Percentiles rank a stretch among this genome's conserved stretches.
Evolutionary conservation across 2,113 vertebrate species (phyloP).

Genomic region (Alectura lathami): DNA sequence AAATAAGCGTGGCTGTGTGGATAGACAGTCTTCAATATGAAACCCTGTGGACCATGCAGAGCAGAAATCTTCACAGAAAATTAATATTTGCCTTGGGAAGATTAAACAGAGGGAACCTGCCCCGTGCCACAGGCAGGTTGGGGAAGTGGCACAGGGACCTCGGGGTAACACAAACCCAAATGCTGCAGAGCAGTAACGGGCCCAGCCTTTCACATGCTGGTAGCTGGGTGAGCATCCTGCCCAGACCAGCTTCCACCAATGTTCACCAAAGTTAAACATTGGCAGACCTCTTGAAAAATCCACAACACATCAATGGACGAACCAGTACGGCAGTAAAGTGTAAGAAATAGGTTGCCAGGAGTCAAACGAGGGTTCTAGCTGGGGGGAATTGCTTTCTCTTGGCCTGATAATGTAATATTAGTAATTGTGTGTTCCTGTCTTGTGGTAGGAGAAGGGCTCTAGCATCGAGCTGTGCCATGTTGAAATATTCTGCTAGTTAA

Average conservation of each 20-base stretch:
- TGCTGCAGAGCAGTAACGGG: rapidly evolving
- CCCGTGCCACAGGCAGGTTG: rapidly evolving
- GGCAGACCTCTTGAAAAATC: neutral
- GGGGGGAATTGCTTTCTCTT: neutral
- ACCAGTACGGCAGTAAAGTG: neutral
- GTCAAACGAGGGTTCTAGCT: neutral
- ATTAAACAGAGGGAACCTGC: constrained; percentile 8
- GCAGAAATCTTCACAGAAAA: constrained; percentile 41
- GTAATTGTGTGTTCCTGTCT: neutral
- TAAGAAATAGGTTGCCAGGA: neutral
- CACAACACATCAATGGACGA: neutral
- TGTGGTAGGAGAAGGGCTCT: neutral
- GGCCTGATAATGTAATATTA: neutral
- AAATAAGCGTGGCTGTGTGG: constrained; percentile 57
- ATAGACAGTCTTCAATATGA: constrained; percentile 38
- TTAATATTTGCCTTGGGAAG: constrained; percentile 2
- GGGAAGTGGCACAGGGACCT: neutral
- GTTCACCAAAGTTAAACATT: neutral
- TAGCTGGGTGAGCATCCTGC: rapidly evolving
- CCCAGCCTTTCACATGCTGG: neutral
- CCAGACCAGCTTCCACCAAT: neutral
- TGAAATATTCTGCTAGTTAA: neutral
- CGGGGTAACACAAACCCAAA: neutral
- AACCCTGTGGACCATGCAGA: neutral
- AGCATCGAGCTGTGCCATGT: neutral